Evolutionary conservation across 1,140 invertebrate species (phyloP).

Genomic region (Melitaea cinxia): DNA sequence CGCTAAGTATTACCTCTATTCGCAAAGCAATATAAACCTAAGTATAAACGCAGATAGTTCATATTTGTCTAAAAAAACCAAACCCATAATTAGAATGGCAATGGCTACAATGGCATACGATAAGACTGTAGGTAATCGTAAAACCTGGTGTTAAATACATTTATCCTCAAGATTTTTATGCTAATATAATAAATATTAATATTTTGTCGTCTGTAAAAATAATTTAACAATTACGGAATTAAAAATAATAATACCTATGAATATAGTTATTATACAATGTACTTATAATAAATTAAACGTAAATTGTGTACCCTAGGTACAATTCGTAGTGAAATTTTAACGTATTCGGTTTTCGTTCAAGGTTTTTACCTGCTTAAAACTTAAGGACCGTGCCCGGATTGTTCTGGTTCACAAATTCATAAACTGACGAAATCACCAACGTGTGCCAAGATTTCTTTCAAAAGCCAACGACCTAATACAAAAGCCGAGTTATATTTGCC

Average conservation of each 20-base stretch:
- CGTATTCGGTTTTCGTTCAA: conserved; percentile 12
- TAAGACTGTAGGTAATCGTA: conserved; percentile 28
- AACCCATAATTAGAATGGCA: conserved; percentile 29
- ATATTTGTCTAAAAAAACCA: conserved; percentile 6
- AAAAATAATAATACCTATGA: too few species aligned
- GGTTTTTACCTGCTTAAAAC: conserved; percentile 34
- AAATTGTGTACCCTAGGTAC: neutral
- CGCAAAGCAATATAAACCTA: neutral
- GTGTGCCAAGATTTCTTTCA: conserved; percentile 76
- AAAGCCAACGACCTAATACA: conserved; percentile 71
- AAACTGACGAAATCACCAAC: conserved; percentile 69
- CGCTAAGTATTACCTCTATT: neutral
- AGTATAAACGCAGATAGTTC: neutral
- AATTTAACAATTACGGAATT: too few species aligned
- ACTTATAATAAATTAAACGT: neutral
- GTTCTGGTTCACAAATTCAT: conserved; percentile 64
- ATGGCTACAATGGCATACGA: conserved; percentile 29
- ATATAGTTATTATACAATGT: too few species aligned
- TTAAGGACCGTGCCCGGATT: conserved; percentile 21
- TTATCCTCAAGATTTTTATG: neutral
- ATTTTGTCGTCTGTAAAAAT: too few species aligned
- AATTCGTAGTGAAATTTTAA: neutral
- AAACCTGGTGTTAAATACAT: conserved; percentile 8
- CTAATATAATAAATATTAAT: neutral
- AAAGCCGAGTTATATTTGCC: conserved; percentile 39